Percentiles rank a stretch among this genome's conserved stretches.
Conservation (phyloP, 2,113 vertebrate species). For the Phaethornis superciliosus region DNA sequence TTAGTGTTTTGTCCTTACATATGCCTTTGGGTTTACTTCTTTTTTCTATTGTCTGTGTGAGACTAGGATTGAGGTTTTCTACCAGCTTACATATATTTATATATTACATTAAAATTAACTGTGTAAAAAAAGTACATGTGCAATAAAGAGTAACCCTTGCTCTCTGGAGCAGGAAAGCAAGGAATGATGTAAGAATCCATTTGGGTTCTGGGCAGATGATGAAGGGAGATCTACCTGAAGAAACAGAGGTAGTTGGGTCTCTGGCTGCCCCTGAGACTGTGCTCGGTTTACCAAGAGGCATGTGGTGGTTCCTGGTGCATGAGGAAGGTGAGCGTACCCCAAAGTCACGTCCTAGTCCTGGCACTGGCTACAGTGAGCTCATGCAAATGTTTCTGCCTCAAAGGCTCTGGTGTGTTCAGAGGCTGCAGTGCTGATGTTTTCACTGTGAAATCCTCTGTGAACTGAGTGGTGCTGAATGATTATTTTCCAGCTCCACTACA, state of each 20-base stretch:
- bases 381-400: background rate
- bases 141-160: background rate
- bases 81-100: background rate
- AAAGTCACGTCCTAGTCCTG: background rate
- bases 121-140: background rate
- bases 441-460: background rate
- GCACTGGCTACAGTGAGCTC: rapidly evolving
- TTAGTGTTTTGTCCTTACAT: background rate
- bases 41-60: background rate
- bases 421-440: background rate
- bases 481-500: background rate
- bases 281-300: background rate
- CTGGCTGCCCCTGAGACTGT: background rate
- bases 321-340: background rate
- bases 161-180: background rate
- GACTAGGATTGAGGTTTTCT: background rate
- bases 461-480: background rate
- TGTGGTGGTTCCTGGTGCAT: background rate
- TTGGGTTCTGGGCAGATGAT: background rate
- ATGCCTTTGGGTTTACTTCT: background rate
- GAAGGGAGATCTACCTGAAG: background rate
- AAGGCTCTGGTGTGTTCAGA: background rate
- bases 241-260: background rate
- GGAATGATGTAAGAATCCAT: background rate
- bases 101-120: no score